Conservation (phyloP, 2,797 vertebrate species). For the Macropus fuliginosus region DNA sequence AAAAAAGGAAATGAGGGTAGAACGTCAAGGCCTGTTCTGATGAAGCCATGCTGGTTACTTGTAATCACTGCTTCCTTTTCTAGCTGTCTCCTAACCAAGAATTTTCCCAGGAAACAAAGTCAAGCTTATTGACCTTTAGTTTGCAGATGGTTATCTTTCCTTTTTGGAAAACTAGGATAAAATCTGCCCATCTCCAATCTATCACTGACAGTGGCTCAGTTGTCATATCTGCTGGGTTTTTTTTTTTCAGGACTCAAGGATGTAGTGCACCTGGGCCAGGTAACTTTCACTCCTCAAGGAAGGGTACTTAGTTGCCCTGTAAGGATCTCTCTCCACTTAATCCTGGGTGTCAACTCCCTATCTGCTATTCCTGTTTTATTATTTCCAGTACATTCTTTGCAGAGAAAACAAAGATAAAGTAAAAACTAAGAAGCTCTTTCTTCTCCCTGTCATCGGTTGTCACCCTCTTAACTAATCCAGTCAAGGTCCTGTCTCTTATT, state of each 20-base stretch:
- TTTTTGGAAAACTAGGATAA: neutral
- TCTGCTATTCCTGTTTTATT: neutral
- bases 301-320: neutral
- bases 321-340: too few species aligned
- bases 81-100: neutral
- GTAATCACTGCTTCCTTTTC: neutral
- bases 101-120: neutral
- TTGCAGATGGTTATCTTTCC: neutral
- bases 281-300: neutral
- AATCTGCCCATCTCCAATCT: too few species aligned
- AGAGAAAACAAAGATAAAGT: neutral
- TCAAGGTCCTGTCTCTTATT: neutral
- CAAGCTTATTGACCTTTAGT: neutral
- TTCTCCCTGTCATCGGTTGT: neutral
- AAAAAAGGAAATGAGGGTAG: neutral
- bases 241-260: neutral
- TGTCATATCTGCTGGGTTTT: too few species aligned
- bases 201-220: too few species aligned
- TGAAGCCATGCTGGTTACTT: neutral
- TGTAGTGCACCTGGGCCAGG: neutral
- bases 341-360: too few species aligned
- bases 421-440: neutral
- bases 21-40: neutral
- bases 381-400: neutral
- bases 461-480: neutral